Base-by-base conservation (phyloP, 1,140 invertebrate genomes). In the Nephila pilipes region DNA sequence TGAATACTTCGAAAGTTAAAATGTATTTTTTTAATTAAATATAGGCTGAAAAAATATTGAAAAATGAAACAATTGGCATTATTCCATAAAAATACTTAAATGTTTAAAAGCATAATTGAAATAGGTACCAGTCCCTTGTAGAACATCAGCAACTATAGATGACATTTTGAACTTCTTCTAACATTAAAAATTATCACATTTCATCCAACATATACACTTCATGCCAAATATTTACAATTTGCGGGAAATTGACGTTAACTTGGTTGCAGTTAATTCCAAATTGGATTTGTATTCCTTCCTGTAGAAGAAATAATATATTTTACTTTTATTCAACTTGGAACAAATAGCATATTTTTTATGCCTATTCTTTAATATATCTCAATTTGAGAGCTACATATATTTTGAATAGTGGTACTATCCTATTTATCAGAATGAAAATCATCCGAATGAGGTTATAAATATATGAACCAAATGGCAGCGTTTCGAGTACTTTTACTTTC, bases 121-220 rank as follows among this genome's bases (percentile, higher is more conserved):
- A 25, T 22, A 63, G 10, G 20, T 63, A 81, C 79, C 36, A 16
- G 79, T 10, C 0, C 6, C 6, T 46, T 81, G 20, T 5, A 81
- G 38, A 81, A 81, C 79, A n/a, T 81, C 79, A 20, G 79, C 38
- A 46, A 81, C 79, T 46, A 81, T 46, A 46, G 79, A 80, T 10
- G 79, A 46, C 79, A 81, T 81, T 54, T n/a, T 81, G 18, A 32
- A 46, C 14, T 36, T 38, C 6, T 29, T 38, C 16, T 6, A 36
- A 25, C 10, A 36, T 29, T 2, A 12, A 36, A 79, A 79, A 20
- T 36, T 38, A 5, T 1, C 1, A n/a, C 60, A 63, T 4, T n/a
- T 25, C 20, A n/a, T 29, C 20, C 36, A 18, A 80, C 12, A 65
- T 4, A 12, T 38, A 80, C 3, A 38, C 75, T 46, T 46, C 18